Evolutionary conservation across 1,140 invertebrate species (phyloP), one percentile per base, ranked within the genome.

Genomic region (Cecropterus lyciades): DNA sequence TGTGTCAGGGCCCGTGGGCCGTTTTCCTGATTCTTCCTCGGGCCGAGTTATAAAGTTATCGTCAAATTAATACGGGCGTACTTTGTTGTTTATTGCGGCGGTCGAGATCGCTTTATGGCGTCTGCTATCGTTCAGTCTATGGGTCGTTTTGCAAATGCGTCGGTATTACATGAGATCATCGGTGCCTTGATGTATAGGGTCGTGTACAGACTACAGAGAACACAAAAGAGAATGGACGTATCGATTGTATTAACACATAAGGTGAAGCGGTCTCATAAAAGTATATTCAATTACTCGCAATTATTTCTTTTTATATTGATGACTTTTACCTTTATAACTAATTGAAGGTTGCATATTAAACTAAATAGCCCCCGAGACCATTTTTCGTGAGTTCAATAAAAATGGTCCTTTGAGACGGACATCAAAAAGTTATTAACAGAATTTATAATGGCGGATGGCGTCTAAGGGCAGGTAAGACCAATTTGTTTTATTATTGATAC

Each of bases 401-500:
- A 49, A 62, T 63, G 59, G 33, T 37, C 51, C 63, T 30, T 56
- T 27, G 43, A 56, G 16, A 24, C 49, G 49, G 37, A 52, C 53
- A 59, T 67, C 67, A 70, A 60, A 63, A 60, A 66, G 66, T 70
- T 69, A 72, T 75, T 67, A 75, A 62, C 69, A 65, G 43, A 73
- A 67, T 70, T 60, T 66, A 75, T 72, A 65, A 75, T 62, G 67
- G 63, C 65, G 73, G 56, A 56, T 40, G 59, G 62, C 72, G 73
- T 66, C 63, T 40, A 70, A 77, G 76, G 72, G 75, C 79, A 75
- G 75, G 75, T 77, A 75, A 69, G 64, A 67, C 75, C 82, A 87
- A 86, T 89, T 87, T 89, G 76, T 87, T 84, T 85, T 77, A 85
- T 84, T 87, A 89, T 87, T 87, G 84, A 84, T 87, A 86, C 75